Base-by-base conservation (phyloP, 2,797 vertebrate species). In the Crenichthys baileyi region DNA sequence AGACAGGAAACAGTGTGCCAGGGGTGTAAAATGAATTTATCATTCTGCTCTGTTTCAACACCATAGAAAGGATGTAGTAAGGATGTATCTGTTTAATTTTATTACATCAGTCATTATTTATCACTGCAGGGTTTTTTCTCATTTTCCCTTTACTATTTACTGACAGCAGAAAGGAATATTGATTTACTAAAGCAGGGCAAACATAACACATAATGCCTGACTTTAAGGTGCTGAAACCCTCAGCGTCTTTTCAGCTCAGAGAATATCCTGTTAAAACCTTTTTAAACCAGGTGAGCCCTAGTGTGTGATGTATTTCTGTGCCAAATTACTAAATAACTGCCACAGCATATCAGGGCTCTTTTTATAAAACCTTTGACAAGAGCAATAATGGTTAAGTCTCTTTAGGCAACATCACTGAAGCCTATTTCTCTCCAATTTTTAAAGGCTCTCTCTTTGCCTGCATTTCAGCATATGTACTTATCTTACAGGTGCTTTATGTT, bases 261-360 rank as follows among this genome's bases (percentile, higher is more conserved):
- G 31, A 78, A 39, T 36, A 51, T 73, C 72, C 79, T 8, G 72
- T 86, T 81, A 77, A 73, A 70, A 77, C 61, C 83, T 58, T 8
- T 41, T 65, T 39, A 55, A 55, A 55, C 53, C 5, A 22, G 18
- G 46, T 71, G 20, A 71, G 12, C 68, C 74, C 63, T 70, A 60
- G 81, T 86, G 81, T 81, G 53, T 80, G 79, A 79, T 70, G 78
- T 84, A 82, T 89, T 86, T 77, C 78, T 81, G 83, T 71, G 78
- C 73, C 68, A 79, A 88, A 92, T 92, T 92, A 91, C 85, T 88
- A 92, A 90, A 92, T 91, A 90, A 90, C 83, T 81, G 80, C 53
- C 80, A 48, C 75, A 76, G 79, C 79, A 87, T 89, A 91, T 90
- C 87, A 83, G 63, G 41, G 56, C 63, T 87, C 73, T 81, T 86